phyloP scores from a whole-genome alignment of 2,797 vertebrate species.

The Loriculus beryllinus region DNA sequence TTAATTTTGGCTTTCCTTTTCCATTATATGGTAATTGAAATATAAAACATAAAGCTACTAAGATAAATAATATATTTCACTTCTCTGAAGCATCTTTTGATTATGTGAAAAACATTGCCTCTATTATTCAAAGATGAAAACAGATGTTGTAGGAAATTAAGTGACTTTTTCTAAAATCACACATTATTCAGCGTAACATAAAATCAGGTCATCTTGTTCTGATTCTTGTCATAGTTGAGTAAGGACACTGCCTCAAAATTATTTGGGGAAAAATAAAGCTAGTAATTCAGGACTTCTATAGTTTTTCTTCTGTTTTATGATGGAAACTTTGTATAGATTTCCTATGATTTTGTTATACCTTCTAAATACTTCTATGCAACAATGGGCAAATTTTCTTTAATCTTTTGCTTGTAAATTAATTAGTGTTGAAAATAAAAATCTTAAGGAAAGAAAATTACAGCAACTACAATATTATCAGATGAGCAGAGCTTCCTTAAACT shows the following conservation, averaged over 20 bases:
- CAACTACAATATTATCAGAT: not conserved
- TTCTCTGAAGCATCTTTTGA: not conserved
- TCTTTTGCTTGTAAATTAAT: not conserved
- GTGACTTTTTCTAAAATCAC: not conserved
- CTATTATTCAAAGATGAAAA: not conserved
- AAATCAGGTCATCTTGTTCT: conserved; percentile 32
- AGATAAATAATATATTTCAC: not conserved
- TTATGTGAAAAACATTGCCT: not conserved
- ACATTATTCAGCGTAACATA: not conserved
- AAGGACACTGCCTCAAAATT: not conserved
- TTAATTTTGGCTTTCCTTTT: not conserved
- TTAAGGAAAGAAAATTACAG: not conserved
- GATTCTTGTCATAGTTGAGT: not conserved
- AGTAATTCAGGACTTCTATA: not conserved
- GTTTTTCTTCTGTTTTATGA: not conserved
- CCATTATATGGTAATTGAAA: not conserved
- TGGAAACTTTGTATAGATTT: not conserved
- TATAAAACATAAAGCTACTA: not conserved
- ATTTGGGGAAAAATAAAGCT: not conserved
- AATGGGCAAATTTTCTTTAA: not conserved
- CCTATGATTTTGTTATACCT: not conserved
- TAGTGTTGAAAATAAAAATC: not conserved
- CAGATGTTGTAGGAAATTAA: conserved; percentile 6
- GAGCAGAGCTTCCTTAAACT: not conserved
- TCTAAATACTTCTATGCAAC: not conserved